Evolutionary conservation across 2,888 invertebrate genomes (phyloP).

Genomic region (Hirtodrosophila confusa): DNA sequence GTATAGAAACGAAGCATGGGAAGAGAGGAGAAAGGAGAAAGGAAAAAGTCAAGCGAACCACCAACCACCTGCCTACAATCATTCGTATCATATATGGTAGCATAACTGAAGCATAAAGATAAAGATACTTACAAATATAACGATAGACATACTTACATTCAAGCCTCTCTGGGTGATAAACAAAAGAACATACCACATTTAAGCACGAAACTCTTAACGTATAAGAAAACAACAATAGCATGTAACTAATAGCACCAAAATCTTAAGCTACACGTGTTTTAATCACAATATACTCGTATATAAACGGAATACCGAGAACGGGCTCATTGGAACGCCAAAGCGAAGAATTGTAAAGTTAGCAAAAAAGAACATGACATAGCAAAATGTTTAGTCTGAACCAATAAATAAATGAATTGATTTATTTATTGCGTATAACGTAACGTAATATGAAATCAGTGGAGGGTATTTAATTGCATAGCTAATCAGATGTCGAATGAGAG

Average conservation of each 20-base stretch:
- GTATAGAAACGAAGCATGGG: conserved; percentile 5
- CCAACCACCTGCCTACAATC: conserved; percentile 80
- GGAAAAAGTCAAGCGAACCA: conserved; percentile 70
- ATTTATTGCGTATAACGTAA: conserved; percentile 10
- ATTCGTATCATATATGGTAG: conserved; percentile 70
- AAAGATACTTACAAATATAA: conserved; percentile 18
- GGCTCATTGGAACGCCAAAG: not conserved
- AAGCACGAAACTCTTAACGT: conserved; percentile 23
- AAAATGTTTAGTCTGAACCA: conserved; percentile 33
- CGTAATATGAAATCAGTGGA: conserved; percentile 19
- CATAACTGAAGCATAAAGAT: conserved; percentile 41
- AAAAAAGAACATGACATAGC: conserved; percentile 23
- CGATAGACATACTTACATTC: conserved; percentile 35
- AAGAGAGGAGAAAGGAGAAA: not conserved
- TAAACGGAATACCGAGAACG: not conserved
- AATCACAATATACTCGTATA: too few relatives aligned
- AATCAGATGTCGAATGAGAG: conserved; percentile 20
- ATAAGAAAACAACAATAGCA: conserved; percentile 14
- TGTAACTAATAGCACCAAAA: conserved; percentile 1
- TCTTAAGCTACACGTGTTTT: too few relatives aligned
- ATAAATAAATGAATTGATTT: conserved; percentile 18
- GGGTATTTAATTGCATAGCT: conserved; percentile 12
- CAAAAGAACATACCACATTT: conserved; percentile 21
- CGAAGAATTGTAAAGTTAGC: conserved; percentile 13
- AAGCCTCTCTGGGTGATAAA: conserved; percentile 57